These are phyloP conservation scores for Procambarus clarkii DNA, from an alignment of 1,140 invertebrate genomes.

Conservation along the genomic window DNA sequence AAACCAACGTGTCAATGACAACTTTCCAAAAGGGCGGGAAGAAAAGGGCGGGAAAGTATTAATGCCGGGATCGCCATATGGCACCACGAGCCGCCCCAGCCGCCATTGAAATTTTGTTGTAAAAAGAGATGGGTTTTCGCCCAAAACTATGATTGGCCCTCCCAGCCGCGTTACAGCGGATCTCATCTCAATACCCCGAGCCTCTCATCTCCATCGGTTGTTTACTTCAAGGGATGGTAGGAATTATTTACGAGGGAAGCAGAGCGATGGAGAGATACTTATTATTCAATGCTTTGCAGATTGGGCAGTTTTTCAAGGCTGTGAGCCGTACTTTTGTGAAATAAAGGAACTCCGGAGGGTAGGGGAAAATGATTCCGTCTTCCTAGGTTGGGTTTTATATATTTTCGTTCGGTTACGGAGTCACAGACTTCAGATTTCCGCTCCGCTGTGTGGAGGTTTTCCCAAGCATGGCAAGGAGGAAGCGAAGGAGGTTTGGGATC, in stretches of 20 bases:
- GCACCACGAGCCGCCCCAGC: conserved; percentile 42
- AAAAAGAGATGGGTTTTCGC: conserved; percentile 64
- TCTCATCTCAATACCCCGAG: neutral
- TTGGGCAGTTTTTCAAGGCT: conserved; percentile 39
- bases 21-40: neutral
- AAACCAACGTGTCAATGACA: too few relatives aligned
- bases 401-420: neutral
- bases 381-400: conserved; percentile 10
- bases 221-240: neutral
- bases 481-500: neutral
- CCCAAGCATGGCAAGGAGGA: neutral
- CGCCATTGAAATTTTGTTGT: conserved; percentile 67
- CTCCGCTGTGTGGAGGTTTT: too few relatives aligned
- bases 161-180: conserved; percentile 25
- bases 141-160: conserved; percentile 64
- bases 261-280: conserved; percentile 14
- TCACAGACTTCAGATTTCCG: neutral
- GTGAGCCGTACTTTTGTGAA: conserved; percentile 40
- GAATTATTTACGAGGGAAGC: conserved; percentile 12
- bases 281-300: conserved; percentile 49
- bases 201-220: neutral
- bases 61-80: conserved; percentile 37
- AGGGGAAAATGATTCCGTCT: neutral
- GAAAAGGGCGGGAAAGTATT: neutral
- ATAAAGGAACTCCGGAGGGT: conserved; percentile 43